These are phyloP conservation scores for Caenorhabditis tropicalis DNA, from an alignment of 1,140 invertebrate species.

Conservation along the genomic window DNA sequence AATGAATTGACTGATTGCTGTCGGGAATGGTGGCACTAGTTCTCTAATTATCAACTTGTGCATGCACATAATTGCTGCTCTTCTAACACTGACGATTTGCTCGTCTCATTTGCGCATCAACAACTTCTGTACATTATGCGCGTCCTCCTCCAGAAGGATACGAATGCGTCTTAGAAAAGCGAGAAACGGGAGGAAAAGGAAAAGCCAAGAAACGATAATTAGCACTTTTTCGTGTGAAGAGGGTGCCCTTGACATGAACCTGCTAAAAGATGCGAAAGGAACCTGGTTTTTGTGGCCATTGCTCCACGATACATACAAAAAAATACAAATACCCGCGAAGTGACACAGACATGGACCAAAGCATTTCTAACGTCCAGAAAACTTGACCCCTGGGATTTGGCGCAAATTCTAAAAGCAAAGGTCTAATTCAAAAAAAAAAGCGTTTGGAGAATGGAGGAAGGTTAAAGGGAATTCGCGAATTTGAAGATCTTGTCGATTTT, in stretches of 20 bases:
- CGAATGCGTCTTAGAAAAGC: not conserved
- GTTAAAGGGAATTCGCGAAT: not conserved
- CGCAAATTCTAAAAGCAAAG: conserved; percentile 38
- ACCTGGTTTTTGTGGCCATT: not conserved
- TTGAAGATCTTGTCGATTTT: not conserved
- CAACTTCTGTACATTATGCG: conserved; percentile 30
- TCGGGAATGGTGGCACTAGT: not conserved
- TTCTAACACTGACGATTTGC: conserved; percentile 30
- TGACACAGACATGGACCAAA: conserved; percentile 4
- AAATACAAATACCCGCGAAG: conserved; percentile 30
- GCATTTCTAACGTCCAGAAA: conserved; percentile 38
- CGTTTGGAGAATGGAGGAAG: not conserved
- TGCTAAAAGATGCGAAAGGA: not conserved
- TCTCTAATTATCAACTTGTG: conserved; percentile 41
- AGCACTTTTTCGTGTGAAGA: conserved; percentile 24
- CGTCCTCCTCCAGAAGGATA: not conserved
- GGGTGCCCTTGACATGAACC: not conserved
- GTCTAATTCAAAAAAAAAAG: conserved; percentile 34
- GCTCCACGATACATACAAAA: conserved; percentile 1
- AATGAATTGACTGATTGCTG: conserved; percentile 30
- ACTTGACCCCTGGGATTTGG: conserved; percentile 34
- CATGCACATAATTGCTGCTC: conserved; percentile 33
- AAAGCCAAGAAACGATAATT: conserved; percentile 5
- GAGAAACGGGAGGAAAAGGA: not conserved
- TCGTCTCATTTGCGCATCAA: conserved; percentile 44